These are phyloP conservation scores for Halocynthia roretzi DNA, from an alignment of 23 tunicate species.

Conservation along the genomic window DNA sequence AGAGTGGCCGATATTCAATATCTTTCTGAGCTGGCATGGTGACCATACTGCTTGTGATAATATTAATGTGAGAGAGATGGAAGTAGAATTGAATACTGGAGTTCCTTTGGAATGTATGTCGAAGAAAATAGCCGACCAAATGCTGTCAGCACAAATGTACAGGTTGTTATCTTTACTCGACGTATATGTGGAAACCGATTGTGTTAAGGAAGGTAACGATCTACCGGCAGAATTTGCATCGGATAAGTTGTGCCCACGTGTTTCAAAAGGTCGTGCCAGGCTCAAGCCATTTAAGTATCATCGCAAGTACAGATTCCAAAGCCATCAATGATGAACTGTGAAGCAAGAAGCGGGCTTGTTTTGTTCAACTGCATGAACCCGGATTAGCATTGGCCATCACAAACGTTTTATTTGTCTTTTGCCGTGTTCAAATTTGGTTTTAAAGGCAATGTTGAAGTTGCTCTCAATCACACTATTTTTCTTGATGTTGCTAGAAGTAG, in stretches of 20 bases:
- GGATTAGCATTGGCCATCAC: too few relatives aligned
- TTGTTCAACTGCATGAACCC: too few relatives aligned
- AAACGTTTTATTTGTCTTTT: too few relatives aligned
- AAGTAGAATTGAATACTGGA: slow-evolving; percentile 16
- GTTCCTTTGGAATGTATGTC: not conserved
- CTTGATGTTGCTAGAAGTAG: too few relatives aligned
- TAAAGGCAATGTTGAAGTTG: too few relatives aligned
- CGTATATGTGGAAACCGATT: slow-evolving; percentile 46
- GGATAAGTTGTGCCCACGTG: slow-evolving; percentile 24
- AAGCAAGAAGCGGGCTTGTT: too few relatives aligned
- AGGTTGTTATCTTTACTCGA: slow-evolving; percentile 40
- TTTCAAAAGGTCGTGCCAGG: slow-evolving; percentile 34
- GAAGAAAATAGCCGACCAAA: slow-evolving; percentile 8
- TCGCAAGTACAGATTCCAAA: slow-evolving; percentile 8
- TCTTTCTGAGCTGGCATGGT: slow-evolving; percentile 32
- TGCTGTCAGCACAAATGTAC: slow-evolving; percentile 18
- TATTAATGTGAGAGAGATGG: slow-evolving; percentile 28
- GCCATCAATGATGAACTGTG: not conserved
- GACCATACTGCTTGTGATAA: slow-evolving; percentile 26
- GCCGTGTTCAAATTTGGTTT: too few relatives aligned
- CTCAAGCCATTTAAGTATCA: slow-evolving; percentile 30
- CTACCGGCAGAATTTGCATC: slow-evolving; percentile 36
- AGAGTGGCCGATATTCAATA: slow-evolving; percentile 21
- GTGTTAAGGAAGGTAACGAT: slow-evolving; percentile 6
- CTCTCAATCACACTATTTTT: too few relatives aligned